A percentile compares a stretch with the other conserved stretches of the same genome.
phyloP scores from a whole-genome alignment of 2,888 invertebrate species.

The Erebia palarica region DNA sequence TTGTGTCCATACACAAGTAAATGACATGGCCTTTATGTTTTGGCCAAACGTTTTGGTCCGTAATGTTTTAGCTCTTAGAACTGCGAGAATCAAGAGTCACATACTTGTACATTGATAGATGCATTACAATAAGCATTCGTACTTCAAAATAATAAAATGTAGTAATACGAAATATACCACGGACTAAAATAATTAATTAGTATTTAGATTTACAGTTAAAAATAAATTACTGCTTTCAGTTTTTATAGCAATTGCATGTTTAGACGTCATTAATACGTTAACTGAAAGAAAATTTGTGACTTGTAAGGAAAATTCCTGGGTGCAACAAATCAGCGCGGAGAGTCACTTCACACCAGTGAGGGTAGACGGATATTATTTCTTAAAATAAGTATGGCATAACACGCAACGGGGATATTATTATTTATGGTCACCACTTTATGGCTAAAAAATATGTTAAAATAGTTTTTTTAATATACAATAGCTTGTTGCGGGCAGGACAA shows the following conservation, averaged over 20 bases:
- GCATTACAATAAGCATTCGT: not conserved
- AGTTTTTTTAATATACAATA: too few species aligned
- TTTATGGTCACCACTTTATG: not conserved
- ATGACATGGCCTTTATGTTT: too few species aligned
- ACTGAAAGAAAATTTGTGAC: conserved; percentile 37
- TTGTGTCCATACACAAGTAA: too few species aligned
- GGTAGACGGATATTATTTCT: conserved; percentile 7
- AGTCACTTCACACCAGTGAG: conserved; percentile 25
- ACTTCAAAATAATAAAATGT: not conserved
- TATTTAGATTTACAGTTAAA: conserved; percentile 12
- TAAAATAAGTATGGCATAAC: conserved; percentile 1
- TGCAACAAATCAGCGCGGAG: conserved; percentile 25
- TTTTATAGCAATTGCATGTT: conserved; percentile 41
- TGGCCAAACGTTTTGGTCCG: too few species aligned
- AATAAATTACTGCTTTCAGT: conserved; percentile 21
- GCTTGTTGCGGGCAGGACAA: not conserved
- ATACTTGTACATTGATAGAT: too few species aligned
- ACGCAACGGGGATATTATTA: not conserved
- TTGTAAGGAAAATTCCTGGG: conserved; percentile 29
- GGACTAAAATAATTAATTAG: conserved; percentile 12
- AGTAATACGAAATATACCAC: conserved; percentile 11
- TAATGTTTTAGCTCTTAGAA: too few species aligned
- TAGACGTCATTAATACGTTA: conserved; percentile 39
- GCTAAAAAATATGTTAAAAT: too few species aligned
- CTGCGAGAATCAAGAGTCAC: too few species aligned